Evolutionary conservation across 2,797 vertebrate genomes (phyloP), one percentile per base, ranked within the genome.

Genomic region (Paguma larvata): DNA sequence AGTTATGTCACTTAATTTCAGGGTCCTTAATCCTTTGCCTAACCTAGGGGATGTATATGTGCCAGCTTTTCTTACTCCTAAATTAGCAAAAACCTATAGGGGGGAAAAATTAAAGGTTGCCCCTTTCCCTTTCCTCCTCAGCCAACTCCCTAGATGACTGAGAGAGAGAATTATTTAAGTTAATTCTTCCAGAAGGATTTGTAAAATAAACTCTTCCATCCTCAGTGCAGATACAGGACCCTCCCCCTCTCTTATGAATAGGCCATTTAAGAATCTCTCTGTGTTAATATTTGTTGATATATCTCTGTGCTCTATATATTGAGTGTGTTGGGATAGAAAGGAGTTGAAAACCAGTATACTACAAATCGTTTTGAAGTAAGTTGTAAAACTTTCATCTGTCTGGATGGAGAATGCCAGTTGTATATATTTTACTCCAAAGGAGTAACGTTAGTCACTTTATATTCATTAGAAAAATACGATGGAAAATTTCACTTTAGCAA

Each of bases 391-490:
- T 93, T 46, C 6, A 93, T n/a, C 46, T 73, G 7, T 91, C 46
- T 96, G 62, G 72, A 87, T 80, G 86, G 87, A 96, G 84, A 97
- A 89, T 70, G 51, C 75, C 59, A 63, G 3, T 63, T 95, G 14
- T 18, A n/a, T 89, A 4, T 94, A 78, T 86, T 88, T 97, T 92
- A 78, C 48, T 83, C 67, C 9, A 63, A 88, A 85, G 34, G 41
- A 87, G 30, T 70, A 68, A 91, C 44, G 94, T 96, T 41, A 89
- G 80, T 97, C 27, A 94, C 89, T 96, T 96, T 87, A 67, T 93
- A 96, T 85, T 97, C 53, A 73, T 95, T 97, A 82, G 88, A 91
- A 95, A 92, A 79, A 70, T 75, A 44, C 1, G 34, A 6, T 93
- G 77, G 53, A 62, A 95, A 97, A 73, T 91, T 96, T 94, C 11